Conservation (phyloP, 2,113 vertebrate genomes). For the Barnardius zonarius region DNA sequence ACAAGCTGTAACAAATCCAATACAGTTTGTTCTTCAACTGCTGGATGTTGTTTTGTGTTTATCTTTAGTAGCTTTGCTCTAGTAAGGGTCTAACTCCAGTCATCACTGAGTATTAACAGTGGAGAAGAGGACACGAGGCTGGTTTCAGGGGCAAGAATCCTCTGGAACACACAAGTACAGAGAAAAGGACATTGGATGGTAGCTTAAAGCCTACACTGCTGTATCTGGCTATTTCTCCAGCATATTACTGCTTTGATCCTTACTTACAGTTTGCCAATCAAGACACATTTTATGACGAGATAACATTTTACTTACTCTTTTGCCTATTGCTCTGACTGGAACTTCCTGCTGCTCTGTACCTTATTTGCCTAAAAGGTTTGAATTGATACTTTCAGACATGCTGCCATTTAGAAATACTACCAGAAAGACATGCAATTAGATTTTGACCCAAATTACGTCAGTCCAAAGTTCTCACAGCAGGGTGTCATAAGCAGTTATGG, state of each 20-base stretch:
- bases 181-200: background rate
- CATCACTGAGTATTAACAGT: background rate
- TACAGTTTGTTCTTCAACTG: background rate
- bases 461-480: background rate
- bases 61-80: background rate
- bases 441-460: constrained; percentile 26
- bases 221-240: background rate
- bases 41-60: background rate
- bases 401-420: background rate
- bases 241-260: background rate
- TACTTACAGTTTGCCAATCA: background rate
- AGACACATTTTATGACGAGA: background rate
- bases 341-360: background rate
- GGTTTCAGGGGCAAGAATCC: background rate
- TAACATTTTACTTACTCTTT: background rate
- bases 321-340: background rate
- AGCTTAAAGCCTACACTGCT: background rate
- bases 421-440: constrained; percentile 12
- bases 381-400: background rate
- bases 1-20: background rate
- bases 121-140: background rate
- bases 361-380: constrained; percentile 1
- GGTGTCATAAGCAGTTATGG: background rate
- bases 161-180: background rate
- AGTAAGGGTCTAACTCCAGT: background rate